Evolutionary conservation across 2,888 invertebrate genomes (phyloP).

Genomic region (Dryococelus australis): DNA sequence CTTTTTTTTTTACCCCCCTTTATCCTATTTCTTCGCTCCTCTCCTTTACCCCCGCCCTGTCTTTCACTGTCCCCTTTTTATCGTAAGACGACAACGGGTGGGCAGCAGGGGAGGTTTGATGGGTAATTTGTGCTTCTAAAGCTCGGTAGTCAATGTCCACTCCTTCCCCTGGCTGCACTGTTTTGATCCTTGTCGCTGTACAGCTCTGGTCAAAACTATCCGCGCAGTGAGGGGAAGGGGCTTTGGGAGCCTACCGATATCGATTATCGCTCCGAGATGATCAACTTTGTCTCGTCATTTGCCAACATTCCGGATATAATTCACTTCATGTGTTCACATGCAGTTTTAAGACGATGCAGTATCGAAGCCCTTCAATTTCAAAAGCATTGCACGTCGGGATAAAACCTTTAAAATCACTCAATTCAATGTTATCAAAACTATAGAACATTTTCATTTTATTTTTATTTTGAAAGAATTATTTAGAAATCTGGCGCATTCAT

Average conservation of each 20-base stretch:
- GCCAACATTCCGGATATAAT: no score
- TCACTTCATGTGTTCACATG: no score
- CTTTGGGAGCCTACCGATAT: neutral
- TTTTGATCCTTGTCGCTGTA: slow-evolving; percentile 22
- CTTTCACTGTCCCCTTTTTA: slow-evolving; percentile 12
- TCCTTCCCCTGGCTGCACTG: slow-evolving; percentile 18
- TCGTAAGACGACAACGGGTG: slow-evolving; percentile 29
- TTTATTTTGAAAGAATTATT: no score
- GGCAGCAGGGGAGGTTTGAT: slow-evolving; percentile 27
- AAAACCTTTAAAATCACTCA: no score
- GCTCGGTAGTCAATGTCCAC: slow-evolving; percentile 28
- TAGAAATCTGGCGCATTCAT: no score
- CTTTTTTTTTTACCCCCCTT: slow-evolving; percentile 32
- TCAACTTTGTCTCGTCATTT: no score
- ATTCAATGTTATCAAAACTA: no score
- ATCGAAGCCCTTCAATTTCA: no score
- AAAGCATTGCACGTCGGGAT: no score
- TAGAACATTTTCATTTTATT: no score
- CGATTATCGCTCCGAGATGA: neutral
- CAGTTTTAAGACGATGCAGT: no score
- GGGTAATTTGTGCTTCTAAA: slow-evolving; percentile 35
- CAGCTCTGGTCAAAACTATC: neutral
- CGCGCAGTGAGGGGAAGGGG: neutral
- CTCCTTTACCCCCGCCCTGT: neutral
- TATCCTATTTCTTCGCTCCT: slow-evolving; percentile 19